Evolutionary conservation across 2,113 vertebrate genomes (phyloP).

Genomic region (Engraulis encrasicolus): DNA sequence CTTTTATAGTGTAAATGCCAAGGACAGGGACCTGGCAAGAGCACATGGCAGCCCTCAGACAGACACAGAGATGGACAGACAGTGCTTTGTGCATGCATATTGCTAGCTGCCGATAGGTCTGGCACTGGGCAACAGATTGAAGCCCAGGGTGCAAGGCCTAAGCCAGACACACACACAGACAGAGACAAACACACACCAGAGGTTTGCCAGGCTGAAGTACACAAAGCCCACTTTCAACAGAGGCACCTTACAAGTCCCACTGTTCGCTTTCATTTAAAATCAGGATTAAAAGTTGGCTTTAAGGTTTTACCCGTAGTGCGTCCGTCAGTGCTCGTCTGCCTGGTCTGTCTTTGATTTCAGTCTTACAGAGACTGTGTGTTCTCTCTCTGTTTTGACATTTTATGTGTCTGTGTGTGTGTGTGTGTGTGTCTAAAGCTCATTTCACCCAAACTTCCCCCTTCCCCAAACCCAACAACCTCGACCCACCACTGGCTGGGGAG

Average conservation of each 20-base stretch:
- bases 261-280: neutral
- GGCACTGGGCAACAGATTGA: neutral
- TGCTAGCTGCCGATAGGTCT: neutral
- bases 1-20: too few relatives aligned
- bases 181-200: neutral
- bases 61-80: neutral
- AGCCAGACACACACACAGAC: neutral
- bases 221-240: neutral
- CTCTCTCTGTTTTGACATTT: too few relatives aligned
- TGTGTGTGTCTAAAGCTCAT: too few relatives aligned
- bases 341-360: too few relatives aligned
- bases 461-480: too few relatives aligned
- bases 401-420: too few relatives aligned
- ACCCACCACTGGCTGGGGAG: too few relatives aligned
- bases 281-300: conserved; percentile 29
- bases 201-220: neutral
- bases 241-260: neutral
- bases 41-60: neutral
- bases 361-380: too few relatives aligned
- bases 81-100: neutral
- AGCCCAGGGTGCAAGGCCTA: neutral
- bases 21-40: neutral
- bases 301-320: conserved; percentile 12
- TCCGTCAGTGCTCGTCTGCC: too few relatives aligned
- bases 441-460: too few relatives aligned